phyloP scores from a whole-genome alignment of 2,797 vertebrate genomes.

The Anguilla pacifica region DNA sequence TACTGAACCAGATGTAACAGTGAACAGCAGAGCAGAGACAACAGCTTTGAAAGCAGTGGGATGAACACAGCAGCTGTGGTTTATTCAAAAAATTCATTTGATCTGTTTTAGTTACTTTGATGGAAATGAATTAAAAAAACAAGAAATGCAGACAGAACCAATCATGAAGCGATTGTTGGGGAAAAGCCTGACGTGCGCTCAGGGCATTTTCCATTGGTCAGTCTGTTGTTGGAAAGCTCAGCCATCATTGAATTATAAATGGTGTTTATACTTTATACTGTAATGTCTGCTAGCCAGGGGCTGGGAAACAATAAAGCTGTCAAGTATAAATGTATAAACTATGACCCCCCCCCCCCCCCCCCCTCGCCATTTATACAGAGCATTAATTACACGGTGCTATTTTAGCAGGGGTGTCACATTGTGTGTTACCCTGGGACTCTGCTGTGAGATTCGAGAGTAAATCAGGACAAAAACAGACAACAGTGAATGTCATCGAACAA shows the following conservation, averaged over 20 bases:
- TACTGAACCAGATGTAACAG: too few relatives aligned
- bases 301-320: neutral
- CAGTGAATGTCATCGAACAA: neutral
- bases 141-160: neutral
- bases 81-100: neutral
- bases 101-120: neutral
- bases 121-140: neutral
- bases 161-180: neutral
- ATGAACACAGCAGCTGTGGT: neutral
- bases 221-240: neutral
- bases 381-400: neutral
- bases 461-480: neutral
- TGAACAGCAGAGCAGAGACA: neutral
- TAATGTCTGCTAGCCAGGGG: neutral
- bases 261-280: neutral
- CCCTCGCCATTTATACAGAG: neutral
- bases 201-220: neutral
- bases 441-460: neutral
- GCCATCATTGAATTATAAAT: conserved; percentile 1
- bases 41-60: neutral
- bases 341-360: neutral
- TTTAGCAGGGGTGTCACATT: neutral
- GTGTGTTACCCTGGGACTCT: neutral
- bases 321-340: neutral
- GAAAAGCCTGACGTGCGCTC: neutral